phyloP scores from a whole-genome alignment of 1,140 invertebrate genomes.

The Rhysida immarginata region DNA sequence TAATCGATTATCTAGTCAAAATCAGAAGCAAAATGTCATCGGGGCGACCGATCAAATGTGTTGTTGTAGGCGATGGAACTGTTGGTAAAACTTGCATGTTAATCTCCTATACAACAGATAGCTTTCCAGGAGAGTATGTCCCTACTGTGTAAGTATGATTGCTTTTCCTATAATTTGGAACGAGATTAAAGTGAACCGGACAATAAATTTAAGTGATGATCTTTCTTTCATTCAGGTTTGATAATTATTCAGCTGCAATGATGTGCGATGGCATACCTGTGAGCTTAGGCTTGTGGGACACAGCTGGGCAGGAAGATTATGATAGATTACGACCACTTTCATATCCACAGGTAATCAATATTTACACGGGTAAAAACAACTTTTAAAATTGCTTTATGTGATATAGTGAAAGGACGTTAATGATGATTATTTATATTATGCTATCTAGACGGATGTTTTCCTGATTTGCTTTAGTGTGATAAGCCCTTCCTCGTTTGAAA shows the following conservation, averaged over 20 bases:
- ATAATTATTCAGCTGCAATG: slow-evolving; percentile 95
- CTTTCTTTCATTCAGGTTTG: slow-evolving; percentile 80
- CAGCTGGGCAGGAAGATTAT: slow-evolving; percentile 94
- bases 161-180: too few species aligned
- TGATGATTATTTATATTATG: too few species aligned
- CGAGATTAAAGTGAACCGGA: too few species aligned
- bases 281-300: slow-evolving; percentile 90
- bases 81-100: slow-evolving; percentile 94
- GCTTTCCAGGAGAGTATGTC: slow-evolving; percentile 98
- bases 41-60: slow-evolving; percentile 99
- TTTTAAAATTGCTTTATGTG: too few species aligned
- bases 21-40: not conserved
- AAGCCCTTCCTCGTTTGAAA: slow-evolving; percentile 97
- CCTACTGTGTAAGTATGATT: slow-evolving; percentile 64
- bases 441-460: slow-evolving; percentile 79
- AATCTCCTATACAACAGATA: slow-evolving; percentile 87
- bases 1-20: too few species aligned
- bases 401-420: too few species aligned
- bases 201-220: too few species aligned
- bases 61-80: slow-evolving; percentile 92
- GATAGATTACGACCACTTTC: slow-evolving; percentile 86
- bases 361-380: too few species aligned
- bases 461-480: slow-evolving; percentile 96
- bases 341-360: slow-evolving; percentile 53
- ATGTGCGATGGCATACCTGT: slow-evolving; percentile 92